Evolutionary conservation across 2,797 vertebrate genomes (phyloP), one percentile per base, ranked within the genome.

Genomic region (Octomys mimax): DNA sequence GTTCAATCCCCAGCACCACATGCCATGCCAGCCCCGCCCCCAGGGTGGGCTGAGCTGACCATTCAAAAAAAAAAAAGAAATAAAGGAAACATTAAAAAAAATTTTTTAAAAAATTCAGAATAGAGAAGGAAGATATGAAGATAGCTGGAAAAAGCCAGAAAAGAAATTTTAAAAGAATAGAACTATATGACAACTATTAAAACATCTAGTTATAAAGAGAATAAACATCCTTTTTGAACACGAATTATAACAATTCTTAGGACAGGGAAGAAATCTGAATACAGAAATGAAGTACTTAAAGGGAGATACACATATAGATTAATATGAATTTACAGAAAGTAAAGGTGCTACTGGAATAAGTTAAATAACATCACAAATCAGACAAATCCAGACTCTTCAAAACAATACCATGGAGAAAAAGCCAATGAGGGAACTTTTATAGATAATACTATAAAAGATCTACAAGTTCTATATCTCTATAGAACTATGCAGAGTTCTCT

Each of bases 291-390:
- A 59, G 14, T 54, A 61, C 54, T 83, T 87, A 64, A 91, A 96
- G 64, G 39, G n/a, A 87, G 39, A 28, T 33, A 19, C 77, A 18
- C 36, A 61, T 33, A 62, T 36, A 78, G 46, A 64, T 82, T 79
- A 95, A 84, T 26, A 87, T 88, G 92, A 91, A 95, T 62, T 68
- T 75, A 94, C 49, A 94, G 73, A 83, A 92, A 82, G 75, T 46
- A 80, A 92, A 82, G 89, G 13, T 24, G 49, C 42, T 31, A 88
- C 18, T 87, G 36, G 64, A 84, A 83, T 13, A 92, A 94, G 52
- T 62, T 85, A 87, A 89, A 61, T 18, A 75, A 52, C 7, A n/a
- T 49, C 52, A 89, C 5, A 87, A 95, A 77, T 73, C n/a, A 88
- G 54, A 96, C 2, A 90, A 88, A 91, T 36, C 52, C 75, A 95